Evolutionary conservation across 2,888 invertebrate genomes (phyloP), one percentile per base, ranked within the genome.

Genomic region (Lasius platythorax): DNA sequence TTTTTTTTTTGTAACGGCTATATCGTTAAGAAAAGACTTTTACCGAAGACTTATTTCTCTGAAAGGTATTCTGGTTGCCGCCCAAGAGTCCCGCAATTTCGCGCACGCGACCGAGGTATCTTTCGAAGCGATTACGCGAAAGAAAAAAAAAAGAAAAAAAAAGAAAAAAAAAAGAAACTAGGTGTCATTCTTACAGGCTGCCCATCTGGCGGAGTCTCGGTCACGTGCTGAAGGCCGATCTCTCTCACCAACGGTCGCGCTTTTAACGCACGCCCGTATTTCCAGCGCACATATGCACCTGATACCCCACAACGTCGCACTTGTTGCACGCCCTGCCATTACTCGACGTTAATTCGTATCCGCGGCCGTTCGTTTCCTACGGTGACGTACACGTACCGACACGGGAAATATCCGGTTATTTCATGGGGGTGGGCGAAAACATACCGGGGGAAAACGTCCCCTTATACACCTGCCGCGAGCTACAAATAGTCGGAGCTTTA

Each of bases 371-470:
- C 89, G 84, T 87, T 87, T 89, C 78, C 87, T 87, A 89, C 86
- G 86, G 86, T 86, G 87, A 91, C 87, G 91, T 87, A 90, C 88
- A 90, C 89, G 91, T 91, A 91, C 89, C 91, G 91, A 91, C 92
- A 89, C 84, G 86, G 88, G 89, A 91, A 91, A 91, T 92, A 91
- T 92, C 92, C 91, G 92, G 91, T 89, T 89, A 87, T 87, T 91
- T 88, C 8, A 90, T 86, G 89, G 89, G 90, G 91, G 91, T 92
- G 87, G 50, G 87, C 87, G 87, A 88, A 85, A 82, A 76, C 86
- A 87, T 64, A 83, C 6, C 70, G 68, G 72, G 53, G 40, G 50
- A n/a, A 46, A 50, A 23, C 84, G 78, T 73, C 66, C 78, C 68
- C 76, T 40, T 40, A 50, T 73, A 87, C 89, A 89, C 88, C 89